Base-by-base conservation (phyloP, 2,888 invertebrate species). In the Parelbella ahira region DNA sequence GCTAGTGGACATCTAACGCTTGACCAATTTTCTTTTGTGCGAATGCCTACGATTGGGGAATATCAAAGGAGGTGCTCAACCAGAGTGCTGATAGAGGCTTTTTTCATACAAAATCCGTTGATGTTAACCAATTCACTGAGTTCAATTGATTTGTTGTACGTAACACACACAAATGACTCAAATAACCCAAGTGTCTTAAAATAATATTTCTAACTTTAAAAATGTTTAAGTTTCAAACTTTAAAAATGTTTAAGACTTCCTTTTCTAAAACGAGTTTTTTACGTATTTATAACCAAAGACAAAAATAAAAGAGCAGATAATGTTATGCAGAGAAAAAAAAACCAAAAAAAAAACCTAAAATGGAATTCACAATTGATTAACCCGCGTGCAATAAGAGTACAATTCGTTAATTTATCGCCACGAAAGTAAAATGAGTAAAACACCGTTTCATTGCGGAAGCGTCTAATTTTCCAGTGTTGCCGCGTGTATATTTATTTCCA, bases 1-100 rank as follows among this genome's bases (percentile, higher is more conserved):
- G 69, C 68, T 79, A 75, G 71, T 81, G 81, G 81, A 76, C 82
- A 78, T 75, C 74, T 75, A 79, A 83, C 83, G 83, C 76, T 82
- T 83, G 79, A 84, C 82, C 84, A 84, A 80, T 81, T 86, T 79
- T 75, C 84, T 81, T 83, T 83, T 83, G 81, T 86, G 69, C 64
- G 61, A 72, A 76, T 73, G 70, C 69, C 71, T 77, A 74, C 78
- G 79, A 79, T 76, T 74, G 68, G 64, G 62, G 77, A 83, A 81
- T 79, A 77, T 74, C 78, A 79, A 83, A 74, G 73, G 72, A 64
- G 65, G 62, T 60, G 58, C 60, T 67, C 63, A 68, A 70, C 63
- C 65, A 61, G 56, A 60, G 63, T 58, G 53, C 67, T 79, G 80
- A 82, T 82, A 76, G 78, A 70, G 71, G 64, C 65, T 67, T 69